These are phyloP conservation scores for Morelia viridis DNA, from an alignment of 2,797 vertebrate genomes.

Conservation along the genomic window DNA sequence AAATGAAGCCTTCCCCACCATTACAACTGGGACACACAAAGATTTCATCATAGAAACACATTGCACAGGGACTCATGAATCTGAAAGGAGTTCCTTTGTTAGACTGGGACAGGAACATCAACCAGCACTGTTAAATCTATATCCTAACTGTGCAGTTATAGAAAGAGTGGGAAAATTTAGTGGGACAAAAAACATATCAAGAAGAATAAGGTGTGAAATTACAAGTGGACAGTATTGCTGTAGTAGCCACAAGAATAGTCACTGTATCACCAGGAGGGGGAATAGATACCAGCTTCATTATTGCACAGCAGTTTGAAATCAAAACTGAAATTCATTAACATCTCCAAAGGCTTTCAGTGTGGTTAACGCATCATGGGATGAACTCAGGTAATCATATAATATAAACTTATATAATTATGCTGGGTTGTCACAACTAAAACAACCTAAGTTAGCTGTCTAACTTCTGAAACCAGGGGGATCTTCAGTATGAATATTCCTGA, in stretches of 20 bases:
- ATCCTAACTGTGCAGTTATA: conserved; percentile 45
- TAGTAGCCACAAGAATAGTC: background rate
- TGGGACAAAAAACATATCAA: background rate
- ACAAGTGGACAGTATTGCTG: background rate
- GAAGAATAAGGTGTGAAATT: background rate
- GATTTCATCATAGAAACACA: conserved; percentile 54
- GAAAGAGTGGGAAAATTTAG: conserved; percentile 32
- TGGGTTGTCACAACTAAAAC: background rate
- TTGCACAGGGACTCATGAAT: conserved; percentile 43
- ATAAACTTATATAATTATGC: background rate
- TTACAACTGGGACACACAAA: conserved; percentile 56
- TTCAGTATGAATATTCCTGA: background rate
- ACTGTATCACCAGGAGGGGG: background rate
- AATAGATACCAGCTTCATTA: background rate
- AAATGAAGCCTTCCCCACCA: conserved; percentile 49
- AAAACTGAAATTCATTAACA: background rate
- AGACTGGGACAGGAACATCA: conserved; percentile 36
- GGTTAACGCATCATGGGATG: background rate
- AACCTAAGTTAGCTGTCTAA: background rate
- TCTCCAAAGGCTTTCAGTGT: background rate
- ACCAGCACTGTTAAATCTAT: conserved; percentile 31
- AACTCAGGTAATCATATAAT: background rate
- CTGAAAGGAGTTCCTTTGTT: conserved; percentile 25
- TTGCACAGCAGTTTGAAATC: background rate
- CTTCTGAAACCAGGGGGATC: background rate